A percentile compares a stretch with the other conserved stretches of the same genome.
These are phyloP conservation scores for Sanderia malayensis DNA, from an alignment of 30 jellyfish, hydroid and myxozoan genomes.

Conservation along the genomic window DNA sequence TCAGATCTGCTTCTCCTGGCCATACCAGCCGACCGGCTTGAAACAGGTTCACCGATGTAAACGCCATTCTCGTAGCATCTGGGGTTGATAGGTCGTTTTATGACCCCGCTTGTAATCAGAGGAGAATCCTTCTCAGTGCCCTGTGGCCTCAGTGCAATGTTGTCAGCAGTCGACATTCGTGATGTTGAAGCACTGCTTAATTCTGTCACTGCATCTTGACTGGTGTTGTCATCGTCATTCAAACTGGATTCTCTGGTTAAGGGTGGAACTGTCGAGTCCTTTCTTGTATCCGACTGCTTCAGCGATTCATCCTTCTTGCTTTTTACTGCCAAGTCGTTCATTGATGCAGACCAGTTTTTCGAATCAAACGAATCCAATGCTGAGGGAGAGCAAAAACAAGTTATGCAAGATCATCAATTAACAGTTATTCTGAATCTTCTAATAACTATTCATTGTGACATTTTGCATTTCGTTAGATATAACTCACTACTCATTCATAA, in stretches of 20 bases:
- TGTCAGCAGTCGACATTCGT: too few relatives aligned
- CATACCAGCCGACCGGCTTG: too few relatives aligned
- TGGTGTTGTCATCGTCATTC: not conserved
- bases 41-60: too few relatives aligned
- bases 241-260: not conserved
- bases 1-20: too few relatives aligned
- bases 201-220: not conserved
- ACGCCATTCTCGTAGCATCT: too few relatives aligned
- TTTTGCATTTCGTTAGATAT: too few relatives aligned
- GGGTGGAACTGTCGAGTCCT: constrained; percentile 1
- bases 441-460: too few relatives aligned
- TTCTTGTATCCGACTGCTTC: constrained; percentile 7
- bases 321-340: constrained; percentile 37
- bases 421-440: not conserved
- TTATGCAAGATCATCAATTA: not conserved
- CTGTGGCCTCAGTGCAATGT: too few relatives aligned
- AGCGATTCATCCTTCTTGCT: constrained; percentile 30
- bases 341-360: constrained; percentile 54
- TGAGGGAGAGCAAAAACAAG: constrained; percentile 4
- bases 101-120: too few relatives aligned
- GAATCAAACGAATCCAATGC: constrained; percentile 35
- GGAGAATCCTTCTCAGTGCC: too few relatives aligned
- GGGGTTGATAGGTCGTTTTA: too few relatives aligned
- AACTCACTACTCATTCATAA: too few relatives aligned
- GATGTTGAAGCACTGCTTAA: not conserved